Evolutionary conservation across 1,140 invertebrate species (phyloP).

Genomic region (Caenorhabditis briggsae): DNA sequence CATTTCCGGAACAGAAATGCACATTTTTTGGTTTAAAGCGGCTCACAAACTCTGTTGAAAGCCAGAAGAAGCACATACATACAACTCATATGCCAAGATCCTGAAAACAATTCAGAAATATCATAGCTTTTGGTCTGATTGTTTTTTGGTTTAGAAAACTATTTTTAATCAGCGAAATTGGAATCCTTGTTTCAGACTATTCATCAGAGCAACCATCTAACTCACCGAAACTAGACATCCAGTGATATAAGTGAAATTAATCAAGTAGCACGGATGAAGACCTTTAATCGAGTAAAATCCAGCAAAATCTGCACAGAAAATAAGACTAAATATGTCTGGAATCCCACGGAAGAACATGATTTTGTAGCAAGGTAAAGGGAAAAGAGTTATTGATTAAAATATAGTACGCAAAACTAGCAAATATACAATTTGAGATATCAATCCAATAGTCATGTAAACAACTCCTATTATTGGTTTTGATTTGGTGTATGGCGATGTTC

Average conservation of each 20-base stretch:
- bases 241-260: background rate
- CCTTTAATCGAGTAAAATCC: slow-evolving; percentile 36
- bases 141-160: no score
- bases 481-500: background rate
- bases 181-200: background rate
- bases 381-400: background rate
- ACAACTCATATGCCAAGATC: slow-evolving; percentile 48
- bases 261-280: background rate
- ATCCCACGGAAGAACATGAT: slow-evolving; percentile 26
- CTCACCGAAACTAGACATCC: slow-evolving; percentile 38
- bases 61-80: slow-evolving; percentile 25
- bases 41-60: slow-evolving; percentile 46
- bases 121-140: background rate
- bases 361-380: slow-evolving; percentile 14
- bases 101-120: background rate
- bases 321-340: slow-evolving; percentile 27
- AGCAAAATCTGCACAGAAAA: slow-evolving; percentile 55
- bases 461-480: background rate
- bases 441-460: background rate
- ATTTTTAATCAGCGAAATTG: no score
- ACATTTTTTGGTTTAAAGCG: slow-evolving; percentile 15
- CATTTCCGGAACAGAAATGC: background rate
- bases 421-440: slow-evolving; percentile 11
- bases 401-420: background rate
- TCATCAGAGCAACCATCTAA: background rate